phyloP scores from a whole-genome alignment of 2,888 invertebrate genomes.

The Deilephila porcellus region DNA sequence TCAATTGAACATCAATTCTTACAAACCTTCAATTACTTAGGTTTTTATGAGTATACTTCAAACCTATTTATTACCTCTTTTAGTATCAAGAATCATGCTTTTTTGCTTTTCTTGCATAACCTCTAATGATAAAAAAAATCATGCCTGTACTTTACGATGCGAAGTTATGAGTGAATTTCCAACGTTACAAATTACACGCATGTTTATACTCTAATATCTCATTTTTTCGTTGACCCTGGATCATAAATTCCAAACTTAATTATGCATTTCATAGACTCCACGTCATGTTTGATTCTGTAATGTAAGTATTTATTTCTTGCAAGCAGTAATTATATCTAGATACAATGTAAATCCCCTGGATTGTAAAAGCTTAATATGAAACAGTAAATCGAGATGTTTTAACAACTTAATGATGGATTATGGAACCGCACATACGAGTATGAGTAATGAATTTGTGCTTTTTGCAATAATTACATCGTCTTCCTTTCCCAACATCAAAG shows the following conservation, averaged over 20 bases:
- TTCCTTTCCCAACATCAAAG: constrained; percentile 5
- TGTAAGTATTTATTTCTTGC: constrained; percentile 12
- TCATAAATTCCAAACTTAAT: constrained; percentile 3
- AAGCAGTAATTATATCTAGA: constrained; percentile 1
- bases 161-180: neutral
- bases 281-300: neutral
- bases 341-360: constrained; percentile 16
- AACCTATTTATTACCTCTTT: neutral
- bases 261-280: constrained; percentile 1
- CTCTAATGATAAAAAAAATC: neutral
- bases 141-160: neutral
- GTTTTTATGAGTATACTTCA: too few relatives aligned
- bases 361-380: constrained; percentile 20
- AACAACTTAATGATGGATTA: constrained; percentile 26
- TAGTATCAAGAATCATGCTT: neutral
- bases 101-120: neutral
- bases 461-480: constrained; percentile 8
- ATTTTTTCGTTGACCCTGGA: neutral
- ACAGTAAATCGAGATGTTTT: constrained; percentile 15
- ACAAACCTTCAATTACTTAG: too few relatives aligned
- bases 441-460: constrained; percentile 9
- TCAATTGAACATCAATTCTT: too few relatives aligned
- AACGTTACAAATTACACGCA: neutral
- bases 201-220: neutral
- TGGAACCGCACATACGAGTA: constrained; percentile 16